Base-by-base conservation (phyloP, 2,113 vertebrate species). In the Oreocharis arfaki region DNA sequence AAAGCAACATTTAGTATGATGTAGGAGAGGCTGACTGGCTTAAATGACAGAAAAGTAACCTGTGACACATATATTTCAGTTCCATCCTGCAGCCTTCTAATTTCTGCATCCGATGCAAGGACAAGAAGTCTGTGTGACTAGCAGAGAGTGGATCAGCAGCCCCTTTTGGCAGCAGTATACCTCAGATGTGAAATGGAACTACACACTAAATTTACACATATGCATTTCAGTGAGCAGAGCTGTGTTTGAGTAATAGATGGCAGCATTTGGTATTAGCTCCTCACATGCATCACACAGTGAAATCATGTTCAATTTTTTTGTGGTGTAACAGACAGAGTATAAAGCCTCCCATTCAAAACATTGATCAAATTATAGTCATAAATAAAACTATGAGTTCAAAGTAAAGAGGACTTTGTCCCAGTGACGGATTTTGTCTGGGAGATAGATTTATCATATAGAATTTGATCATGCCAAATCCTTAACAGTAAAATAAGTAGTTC, bases 401-500 rank as follows among this genome's bases (percentile, higher is more conserved):
- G 69, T 33, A 84, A 89, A 82, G 53, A 92, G 41, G 41, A 94
- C 85, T 94, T 96, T 85, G 60, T 46, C 57, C 57, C 65, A 65
- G 63, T 59, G 71, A 83, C 3, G n/a, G 76, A 92, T 89, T 95
- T 93, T 95, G 47, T 84, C 83, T 63, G 73, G 50, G 64, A 93
- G 59, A 84, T 32, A 90, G 68, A 88, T 88, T 92, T 93, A 89
- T 86, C 64, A 86, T 52, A 80, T 3, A 52, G 68, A 89, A 81
- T 93, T 96, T 93, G 83, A 91, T 93, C 44, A 46, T 71, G 57
- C 61, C 74, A 95, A 96, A 87, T 91, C 93, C 93, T 69, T 87
- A 79, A 65, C 57, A 55, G 78, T 87, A 87, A 96, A 94, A 94
- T 85, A 94, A 95, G 91, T 85, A 91, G 84, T 95, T 95, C 80